Evolutionary conservation across 1,140 invertebrate species (phyloP), one percentile per base, ranked within the genome.

Genomic region (Procambarus virginalis): DNA sequence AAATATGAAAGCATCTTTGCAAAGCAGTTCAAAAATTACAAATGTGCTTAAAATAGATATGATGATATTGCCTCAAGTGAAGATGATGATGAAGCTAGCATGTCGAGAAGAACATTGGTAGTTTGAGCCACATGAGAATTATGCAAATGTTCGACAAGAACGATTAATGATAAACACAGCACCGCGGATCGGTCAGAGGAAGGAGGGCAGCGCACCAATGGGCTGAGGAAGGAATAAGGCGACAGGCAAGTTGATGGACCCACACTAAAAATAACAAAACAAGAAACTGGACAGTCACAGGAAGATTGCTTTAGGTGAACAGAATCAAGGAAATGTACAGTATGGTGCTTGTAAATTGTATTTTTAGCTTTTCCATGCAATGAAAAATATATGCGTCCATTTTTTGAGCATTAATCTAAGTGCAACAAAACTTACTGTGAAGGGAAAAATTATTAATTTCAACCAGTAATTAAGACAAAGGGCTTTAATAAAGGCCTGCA

Each of bases 1-100:
- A 86, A 86, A 86, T 86, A 86, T 86, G n/a, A 76, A 86, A 86
- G 84, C 84, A 64, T 86, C 84, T 86, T 78, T 86, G 84, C 84
- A 79, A 86, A 86, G 84, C 84, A 86, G 79, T 78, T 86, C 58
- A 86, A 86, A 86, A 86, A 86, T 86, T 86, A 86, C 84, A 86
- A 86, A 86, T 86, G 84, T 86, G 84, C 84, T 79, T 78, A 86
- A 86, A 86, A 86, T 86, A 86, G 84, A 86, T 70, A 84, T 86
- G 84, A 86, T 79, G 60, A 84, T 84, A 86, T 86, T 86, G 84
- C 76, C 79, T 78, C 51, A 86, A 86, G 84, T 86, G 84, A 86
- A 79, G 76, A 86, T 86, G 76, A 86, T 86, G 84, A 86, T 22
- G 22, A 51, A 78, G 55, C 75, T 45, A 79, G 84, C 55, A 58